Percentiles rank a stretch among this genome's conserved stretches.
These are phyloP conservation scores for Heliothis peltigera DNA, from an alignment of 2,888 invertebrate genomes.

Conservation along the genomic window DNA sequence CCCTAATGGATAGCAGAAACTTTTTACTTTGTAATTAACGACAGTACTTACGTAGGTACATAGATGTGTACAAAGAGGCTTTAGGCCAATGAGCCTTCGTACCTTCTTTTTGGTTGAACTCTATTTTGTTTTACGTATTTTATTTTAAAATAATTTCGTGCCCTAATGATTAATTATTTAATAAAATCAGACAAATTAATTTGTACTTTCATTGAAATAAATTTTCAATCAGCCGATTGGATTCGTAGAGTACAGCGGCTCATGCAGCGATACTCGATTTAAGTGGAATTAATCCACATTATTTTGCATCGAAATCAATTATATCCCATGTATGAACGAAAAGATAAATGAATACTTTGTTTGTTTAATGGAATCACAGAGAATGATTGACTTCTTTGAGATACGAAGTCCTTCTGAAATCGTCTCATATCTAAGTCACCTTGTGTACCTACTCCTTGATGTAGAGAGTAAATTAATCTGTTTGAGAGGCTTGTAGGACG, in stretches of 20 bases:
- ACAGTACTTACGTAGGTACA: conserved; percentile 35
- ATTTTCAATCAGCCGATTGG: conserved; percentile 32
- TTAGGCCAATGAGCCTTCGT: conserved; percentile 36
- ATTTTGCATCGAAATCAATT: conserved; percentile 1
- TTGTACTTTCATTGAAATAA: conserved; percentile 3
- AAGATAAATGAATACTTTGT: background rate
- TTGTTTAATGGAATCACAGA: conserved; percentile 29
- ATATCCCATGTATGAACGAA: background rate
- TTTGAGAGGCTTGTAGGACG: conserved; percentile 49
- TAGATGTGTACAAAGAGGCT: conserved; percentile 46
- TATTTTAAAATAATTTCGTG: conserved; percentile 28
- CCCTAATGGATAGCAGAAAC: conserved; percentile 38
- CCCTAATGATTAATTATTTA: conserved; percentile 17
- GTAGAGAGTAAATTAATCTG: conserved; percentile 67
- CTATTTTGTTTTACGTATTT: conserved; percentile 47
- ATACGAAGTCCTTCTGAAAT: conserved; percentile 11
- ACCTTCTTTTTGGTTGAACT: conserved; percentile 50
- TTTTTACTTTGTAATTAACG: conserved; percentile 54
- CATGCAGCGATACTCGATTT: conserved; percentile 16
- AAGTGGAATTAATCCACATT: conserved; percentile 10
- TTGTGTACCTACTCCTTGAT: conserved; percentile 35
- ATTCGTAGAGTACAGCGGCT: conserved; percentile 1
- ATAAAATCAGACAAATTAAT: conserved; percentile 21
- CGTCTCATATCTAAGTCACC: conserved; percentile 37
- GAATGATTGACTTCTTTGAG: conserved; percentile 8